Conservation (phyloP, 1,140 invertebrate species). For the Drosophila watanabei region DNA sequence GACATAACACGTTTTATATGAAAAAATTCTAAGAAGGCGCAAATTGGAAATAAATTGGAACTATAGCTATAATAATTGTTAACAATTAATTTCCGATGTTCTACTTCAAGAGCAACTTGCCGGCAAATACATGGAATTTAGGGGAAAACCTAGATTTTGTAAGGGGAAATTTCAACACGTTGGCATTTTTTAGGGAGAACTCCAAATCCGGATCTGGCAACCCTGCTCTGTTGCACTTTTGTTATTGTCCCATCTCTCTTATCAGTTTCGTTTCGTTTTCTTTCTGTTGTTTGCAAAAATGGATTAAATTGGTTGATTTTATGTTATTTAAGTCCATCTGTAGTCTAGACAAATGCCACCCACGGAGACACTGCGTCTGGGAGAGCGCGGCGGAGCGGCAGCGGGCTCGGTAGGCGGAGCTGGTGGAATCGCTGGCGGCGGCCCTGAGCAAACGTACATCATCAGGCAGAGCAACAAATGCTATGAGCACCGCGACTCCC, state of each 20-base stretch:
- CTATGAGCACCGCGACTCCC: constrained; percentile 86
- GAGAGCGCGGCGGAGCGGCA: constrained; percentile 46
- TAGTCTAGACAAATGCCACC: constrained; percentile 58
- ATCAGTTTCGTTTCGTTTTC: constrained; percentile 38
- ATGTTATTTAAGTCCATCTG: constrained; percentile 21
- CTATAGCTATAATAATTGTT: no score
- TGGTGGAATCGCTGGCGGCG: constrained; percentile 26
- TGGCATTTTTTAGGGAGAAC: no score
- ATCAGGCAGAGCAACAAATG: constrained; percentile 77
- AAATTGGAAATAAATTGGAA: no score
- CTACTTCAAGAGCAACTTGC: no score
- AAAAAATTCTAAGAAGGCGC: no score
- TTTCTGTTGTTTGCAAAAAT: constrained; percentile 25
- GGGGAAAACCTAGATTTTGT: no score
- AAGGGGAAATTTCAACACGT: no score
- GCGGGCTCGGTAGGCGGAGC: constrained; percentile 16
- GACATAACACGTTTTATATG: no score
- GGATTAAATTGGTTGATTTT: constrained; percentile 44
- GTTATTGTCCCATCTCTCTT: constrained; percentile 30
- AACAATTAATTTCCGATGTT: no score
- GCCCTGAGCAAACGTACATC: constrained; percentile 68
- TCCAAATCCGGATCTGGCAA: no score
- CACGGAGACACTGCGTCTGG: constrained; percentile 67
- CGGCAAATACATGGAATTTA: no score
- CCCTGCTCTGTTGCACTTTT: not conserved